Conservation (phyloP, 2,888 invertebrate species). For the Sarcophaga caerulescens region DNA sequence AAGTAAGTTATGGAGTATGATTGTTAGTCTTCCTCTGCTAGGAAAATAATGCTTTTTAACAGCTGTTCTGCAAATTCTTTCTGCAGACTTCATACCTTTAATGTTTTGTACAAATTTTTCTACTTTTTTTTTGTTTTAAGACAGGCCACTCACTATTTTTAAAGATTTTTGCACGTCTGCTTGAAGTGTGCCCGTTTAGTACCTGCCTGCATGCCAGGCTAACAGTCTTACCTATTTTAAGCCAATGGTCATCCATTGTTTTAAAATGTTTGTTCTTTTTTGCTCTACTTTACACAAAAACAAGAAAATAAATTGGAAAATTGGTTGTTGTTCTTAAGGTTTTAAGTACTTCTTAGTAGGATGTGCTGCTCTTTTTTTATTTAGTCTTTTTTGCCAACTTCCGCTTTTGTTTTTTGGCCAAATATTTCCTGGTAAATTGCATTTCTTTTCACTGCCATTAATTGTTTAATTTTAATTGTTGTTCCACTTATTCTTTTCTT, state of each 20-base stretch:
- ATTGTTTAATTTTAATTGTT: constrained; percentile 48
- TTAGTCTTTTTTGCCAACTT: constrained; percentile 27
- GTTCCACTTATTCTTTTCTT: not conserved
- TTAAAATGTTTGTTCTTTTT: constrained; percentile 36
- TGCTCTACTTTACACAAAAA: constrained; percentile 22
- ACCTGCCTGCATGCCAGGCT: constrained; percentile 38
- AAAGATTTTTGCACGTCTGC: constrained; percentile 47
- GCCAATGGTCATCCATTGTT: constrained; percentile 13
- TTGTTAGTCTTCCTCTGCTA: no score
- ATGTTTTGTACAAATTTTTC: not conserved
- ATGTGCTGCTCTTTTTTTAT: not conserved
- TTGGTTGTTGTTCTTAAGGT: not conserved
- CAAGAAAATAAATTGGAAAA: no score
- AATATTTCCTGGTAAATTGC: constrained; percentile 44
- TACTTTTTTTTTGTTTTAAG: not conserved
- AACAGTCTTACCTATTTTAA: not conserved
- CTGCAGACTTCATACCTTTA: no score
- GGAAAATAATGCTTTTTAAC: no score
- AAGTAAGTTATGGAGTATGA: no score
- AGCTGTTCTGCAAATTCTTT: no score
- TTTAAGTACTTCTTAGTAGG: constrained; percentile 54
- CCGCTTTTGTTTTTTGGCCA: constrained; percentile 41
- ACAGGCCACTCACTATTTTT: not conserved
- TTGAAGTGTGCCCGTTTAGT: constrained; percentile 56
- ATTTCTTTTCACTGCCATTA: constrained; percentile 35